Base-by-base conservation (phyloP, 2,113 vertebrate species). In the Gymnocephalus cernua region DNA sequence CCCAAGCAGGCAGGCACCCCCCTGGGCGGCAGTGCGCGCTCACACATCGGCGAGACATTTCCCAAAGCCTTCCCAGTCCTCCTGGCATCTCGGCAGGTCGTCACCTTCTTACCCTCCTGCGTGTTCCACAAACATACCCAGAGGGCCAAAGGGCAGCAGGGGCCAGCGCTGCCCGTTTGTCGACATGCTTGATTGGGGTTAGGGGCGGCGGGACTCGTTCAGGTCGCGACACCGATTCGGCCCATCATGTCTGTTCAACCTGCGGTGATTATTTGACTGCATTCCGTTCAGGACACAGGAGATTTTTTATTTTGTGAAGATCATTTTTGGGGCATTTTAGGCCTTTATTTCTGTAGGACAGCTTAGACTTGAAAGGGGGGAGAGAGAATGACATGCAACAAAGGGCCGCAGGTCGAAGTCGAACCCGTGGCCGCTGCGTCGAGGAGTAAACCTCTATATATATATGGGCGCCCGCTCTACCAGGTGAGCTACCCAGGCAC, bases 31-130 rank as follows among this genome's bases (percentile, higher is more conserved):
- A 77, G 85, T 91, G 91, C 47, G 82, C 75, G 83, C 91, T 94
- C 89, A 79, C 93, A 93, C 86, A 32, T 62, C 19, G 64, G 86
- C 85, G 93, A 93, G 90, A 92, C 88, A 93, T 94, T 94, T 93
- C 90, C 88, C 93, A 91, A 92, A 91, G 84, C 71, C 88, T 90
- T 92, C 84, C 84, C 91, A 93, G 89, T 87, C 86, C 89, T 88
- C 76, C 89, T 90, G 93, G 93, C 91, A 93, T 92, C 89, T 84
- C 73, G 67, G 88, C 84, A 85, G 80, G 77, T 87, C 41, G 62
- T 89, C 91, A 87, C 88, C 86, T 89, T 90, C 83, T 81, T 86
- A 82, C 67, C 85, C 88, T 91, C 76, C 83, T 82, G 84, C 83
- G 21, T 94, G 88, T 88, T 92, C 82, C 80, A 64, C 90, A 89